A percentile compares a stretch with the other conserved stretches of the same genome.
Conservation (phyloP, 53 echinoderm and acorn worm genomes). For the Hippasteria phrygiana region DNA sequence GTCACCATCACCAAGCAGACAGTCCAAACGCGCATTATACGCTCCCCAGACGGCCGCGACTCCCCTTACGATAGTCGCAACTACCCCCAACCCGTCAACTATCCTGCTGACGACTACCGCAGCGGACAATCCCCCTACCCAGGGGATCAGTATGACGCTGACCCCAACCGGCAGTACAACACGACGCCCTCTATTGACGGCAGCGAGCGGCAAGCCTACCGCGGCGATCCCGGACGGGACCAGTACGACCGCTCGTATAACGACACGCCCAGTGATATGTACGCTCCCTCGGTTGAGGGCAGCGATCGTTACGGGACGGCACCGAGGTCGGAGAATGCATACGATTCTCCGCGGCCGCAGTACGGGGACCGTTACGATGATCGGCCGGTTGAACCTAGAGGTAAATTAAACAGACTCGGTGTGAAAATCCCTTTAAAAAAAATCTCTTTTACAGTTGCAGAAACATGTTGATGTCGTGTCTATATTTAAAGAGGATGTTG, state of each 20-base stretch:
- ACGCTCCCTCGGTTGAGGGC: conserved; percentile 41
- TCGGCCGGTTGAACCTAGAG: conserved; percentile 14
- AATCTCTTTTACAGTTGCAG: too few relatives aligned
- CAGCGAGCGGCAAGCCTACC: conserved; percentile 42
- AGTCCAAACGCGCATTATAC: conserved; percentile 56
- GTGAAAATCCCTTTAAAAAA: too few relatives aligned
- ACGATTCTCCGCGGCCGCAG: conserved; percentile 26
- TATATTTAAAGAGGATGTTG: too few relatives aligned
- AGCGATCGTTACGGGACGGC: conserved; percentile 63
- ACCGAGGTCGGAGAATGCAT: conserved; percentile 21
- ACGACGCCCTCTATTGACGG: conserved; percentile 60
- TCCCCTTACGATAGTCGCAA: conserved; percentile 49
- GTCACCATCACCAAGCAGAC: conserved; percentile 59
- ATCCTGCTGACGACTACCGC: conserved; percentile 4
- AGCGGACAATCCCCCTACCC: conserved; percentile 35
- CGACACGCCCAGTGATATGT: conserved; percentile 53
- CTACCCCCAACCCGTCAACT: conserved; percentile 25
- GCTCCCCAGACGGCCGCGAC: conserved; percentile 23
- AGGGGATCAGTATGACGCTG: conserved; percentile 26
- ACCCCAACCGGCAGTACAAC: conserved; percentile 14
- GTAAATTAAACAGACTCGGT: neutral
- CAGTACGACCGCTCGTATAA: conserved; percentile 56
- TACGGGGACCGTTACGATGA: conserved; percentile 22
- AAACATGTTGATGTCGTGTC: too few relatives aligned
- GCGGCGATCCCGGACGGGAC: conserved; percentile 15